Conservation (phyloP, 2,113 vertebrate genomes). For the Entomyzon cyanotis region DNA sequence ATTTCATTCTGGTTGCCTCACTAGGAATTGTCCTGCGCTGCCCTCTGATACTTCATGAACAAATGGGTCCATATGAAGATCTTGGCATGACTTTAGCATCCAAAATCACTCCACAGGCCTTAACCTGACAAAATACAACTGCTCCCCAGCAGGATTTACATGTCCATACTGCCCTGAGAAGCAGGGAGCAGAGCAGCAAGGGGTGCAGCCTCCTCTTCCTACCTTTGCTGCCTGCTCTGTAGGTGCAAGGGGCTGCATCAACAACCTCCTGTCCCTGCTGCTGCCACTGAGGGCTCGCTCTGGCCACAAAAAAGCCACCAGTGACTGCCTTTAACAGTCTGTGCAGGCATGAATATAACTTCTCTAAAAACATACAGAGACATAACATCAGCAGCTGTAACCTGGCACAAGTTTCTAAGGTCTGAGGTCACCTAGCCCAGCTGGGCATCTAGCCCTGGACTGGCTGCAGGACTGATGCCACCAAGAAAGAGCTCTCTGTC, state of each 20-base stretch:
- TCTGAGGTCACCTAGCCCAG: neutral
- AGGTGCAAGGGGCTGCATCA: neutral
- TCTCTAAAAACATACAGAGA: neutral
- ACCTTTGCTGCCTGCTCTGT: neutral
- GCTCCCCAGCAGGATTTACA: neutral
- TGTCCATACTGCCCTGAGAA: fast-evolving
- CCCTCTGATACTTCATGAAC: conserved; percentile 5
- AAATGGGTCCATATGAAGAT: neutral
- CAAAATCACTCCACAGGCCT: neutral
- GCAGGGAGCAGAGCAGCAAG: neutral
- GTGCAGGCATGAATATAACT: neutral
- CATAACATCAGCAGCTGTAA: neutral
- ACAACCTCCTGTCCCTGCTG: neutral
- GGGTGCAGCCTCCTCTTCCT: neutral
- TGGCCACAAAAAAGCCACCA: neutral
- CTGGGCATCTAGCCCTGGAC: neutral
- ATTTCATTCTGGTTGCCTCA: conserved; percentile 12
- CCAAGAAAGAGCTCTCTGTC: neutral
- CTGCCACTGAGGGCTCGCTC: neutral
- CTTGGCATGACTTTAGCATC: neutral
- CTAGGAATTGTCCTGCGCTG: conserved; percentile 5
- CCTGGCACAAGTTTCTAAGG: neutral
- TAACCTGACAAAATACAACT: neutral
- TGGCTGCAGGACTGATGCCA: neutral
- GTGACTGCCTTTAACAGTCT: neutral